Conservation (phyloP, 2,888 invertebrate species). For the Scaptomyza parva region DNA sequence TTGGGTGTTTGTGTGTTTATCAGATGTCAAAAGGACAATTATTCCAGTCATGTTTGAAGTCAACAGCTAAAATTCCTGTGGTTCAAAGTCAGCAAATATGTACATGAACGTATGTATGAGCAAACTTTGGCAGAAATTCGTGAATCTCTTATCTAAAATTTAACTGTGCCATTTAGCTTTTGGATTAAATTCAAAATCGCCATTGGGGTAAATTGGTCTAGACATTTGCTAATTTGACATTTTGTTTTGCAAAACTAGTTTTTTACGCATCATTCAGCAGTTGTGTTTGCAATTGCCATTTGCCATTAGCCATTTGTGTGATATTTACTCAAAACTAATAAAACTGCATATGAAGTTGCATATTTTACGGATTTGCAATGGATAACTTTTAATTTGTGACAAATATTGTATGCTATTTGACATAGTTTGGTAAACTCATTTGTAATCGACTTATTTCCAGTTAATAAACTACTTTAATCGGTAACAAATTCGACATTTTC, state of each 20-base stretch:
- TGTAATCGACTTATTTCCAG: slow-evolving; percentile 9
- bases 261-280: slow-evolving; percentile 1
- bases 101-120: background rate
- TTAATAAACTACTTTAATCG: slow-evolving; percentile 17
- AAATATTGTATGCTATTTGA: slow-evolving; percentile 19
- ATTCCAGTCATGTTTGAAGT: slow-evolving; percentile 63
- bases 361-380: background rate
- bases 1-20: slow-evolving; percentile 38
- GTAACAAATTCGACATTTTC: background rate
- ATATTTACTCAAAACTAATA: slow-evolving; percentile 13
- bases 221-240: slow-evolving; percentile 48
- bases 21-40: slow-evolving; percentile 76
- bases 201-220: slow-evolving; percentile 65
- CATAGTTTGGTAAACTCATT: slow-evolving; percentile 17
- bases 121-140: slow-evolving; percentile 19
- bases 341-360: slow-evolving; percentile 10
- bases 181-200: slow-evolving; percentile 27
- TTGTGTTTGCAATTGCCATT: slow-evolving; percentile 9
- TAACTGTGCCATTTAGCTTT: slow-evolving; percentile 18
- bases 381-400: slow-evolving; percentile 5
- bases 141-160: slow-evolving; percentile 14
- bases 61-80: slow-evolving; percentile 32
- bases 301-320: background rate
- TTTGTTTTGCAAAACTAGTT: slow-evolving; percentile 14
- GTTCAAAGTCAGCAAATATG: slow-evolving; percentile 29